Conservation (phyloP, 2,888 invertebrate genomes). For the Epiperipatus broadwayi region DNA sequence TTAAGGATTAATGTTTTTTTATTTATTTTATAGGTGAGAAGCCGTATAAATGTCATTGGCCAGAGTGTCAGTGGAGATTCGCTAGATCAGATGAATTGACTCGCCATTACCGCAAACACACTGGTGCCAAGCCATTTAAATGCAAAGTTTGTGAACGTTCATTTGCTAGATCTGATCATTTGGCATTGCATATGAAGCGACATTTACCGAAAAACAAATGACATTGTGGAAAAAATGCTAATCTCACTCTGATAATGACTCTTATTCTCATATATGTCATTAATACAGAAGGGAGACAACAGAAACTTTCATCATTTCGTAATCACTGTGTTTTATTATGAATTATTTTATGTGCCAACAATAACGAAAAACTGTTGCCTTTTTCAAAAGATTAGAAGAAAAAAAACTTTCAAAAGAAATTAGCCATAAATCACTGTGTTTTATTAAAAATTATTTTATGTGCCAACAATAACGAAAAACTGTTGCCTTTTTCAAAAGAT, state of each 20-base stretch:
- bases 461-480: no score
- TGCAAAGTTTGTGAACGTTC: constrained; percentile 38
- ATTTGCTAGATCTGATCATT: constrained; percentile 39
- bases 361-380: no score
- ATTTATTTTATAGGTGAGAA: constrained; percentile 34
- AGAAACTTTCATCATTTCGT: background rate
- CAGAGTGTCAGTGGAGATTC: constrained; percentile 38
- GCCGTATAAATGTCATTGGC: constrained; percentile 38
- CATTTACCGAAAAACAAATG: constrained; percentile 74
- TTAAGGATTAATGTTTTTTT: constrained; percentile 5
- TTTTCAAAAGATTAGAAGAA: no score
- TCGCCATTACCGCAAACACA: constrained; percentile 39
- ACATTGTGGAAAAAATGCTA: constrained; percentile 6
- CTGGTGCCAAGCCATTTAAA: constrained; percentile 39
- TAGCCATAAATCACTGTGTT: no score
- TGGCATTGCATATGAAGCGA: constrained; percentile 39
- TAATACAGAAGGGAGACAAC: no score
- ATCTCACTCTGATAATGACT: constrained; percentile 6
- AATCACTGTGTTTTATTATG: constrained; percentile 4
- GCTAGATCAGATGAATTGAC: constrained; percentile 39
- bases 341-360: background rate
- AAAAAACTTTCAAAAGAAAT: no score
- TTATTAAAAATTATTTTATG: no score
- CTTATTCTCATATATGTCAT: no score
- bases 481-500: no score